These are phyloP conservation scores for Sesamia inferens DNA, from an alignment of 2,888 invertebrate genomes.

Conservation along the genomic window DNA sequence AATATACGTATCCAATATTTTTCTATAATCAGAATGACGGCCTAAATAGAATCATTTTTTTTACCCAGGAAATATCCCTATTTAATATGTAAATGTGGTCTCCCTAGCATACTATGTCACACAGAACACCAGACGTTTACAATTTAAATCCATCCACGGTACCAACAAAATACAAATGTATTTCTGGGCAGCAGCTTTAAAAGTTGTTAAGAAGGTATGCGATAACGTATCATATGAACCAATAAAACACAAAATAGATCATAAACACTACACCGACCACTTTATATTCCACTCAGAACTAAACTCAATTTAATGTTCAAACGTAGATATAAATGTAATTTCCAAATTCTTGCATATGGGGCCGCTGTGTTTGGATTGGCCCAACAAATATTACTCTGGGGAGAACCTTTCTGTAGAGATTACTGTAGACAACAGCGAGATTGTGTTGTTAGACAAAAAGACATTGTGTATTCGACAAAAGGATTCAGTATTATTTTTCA, in stretches of 20 bases:
- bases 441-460: conserved; percentile 31
- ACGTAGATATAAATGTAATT: conserved; percentile 34
- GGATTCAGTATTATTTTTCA: no score
- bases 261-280: conserved; percentile 29
- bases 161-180: neutral
- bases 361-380: conserved; percentile 27
- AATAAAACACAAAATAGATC: conserved; percentile 29
- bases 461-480: conserved; percentile 21
- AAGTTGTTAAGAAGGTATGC: neutral
- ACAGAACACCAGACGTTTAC: no score
- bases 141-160: neutral
- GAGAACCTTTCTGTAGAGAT: conserved; percentile 62
- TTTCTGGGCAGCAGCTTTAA: neutral
- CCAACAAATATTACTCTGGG: conserved; percentile 65
- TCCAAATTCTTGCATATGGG: conserved; percentile 43
- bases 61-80: no score
- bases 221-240: neutral
- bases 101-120: no score
- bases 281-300: conserved; percentile 35
- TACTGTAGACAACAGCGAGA: conserved; percentile 32
- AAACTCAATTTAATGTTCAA: conserved; percentile 53
- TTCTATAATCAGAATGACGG: no score
- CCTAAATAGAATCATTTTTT: no score
- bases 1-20: no score
- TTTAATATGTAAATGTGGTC: no score